A percentile compares a stretch with the other conserved stretches of the same genome.
Conservation (phyloP, 30 jellyfish, hydroid and myxozoan species). For the Aurelia aurita complex sp. Pacific region DNA sequence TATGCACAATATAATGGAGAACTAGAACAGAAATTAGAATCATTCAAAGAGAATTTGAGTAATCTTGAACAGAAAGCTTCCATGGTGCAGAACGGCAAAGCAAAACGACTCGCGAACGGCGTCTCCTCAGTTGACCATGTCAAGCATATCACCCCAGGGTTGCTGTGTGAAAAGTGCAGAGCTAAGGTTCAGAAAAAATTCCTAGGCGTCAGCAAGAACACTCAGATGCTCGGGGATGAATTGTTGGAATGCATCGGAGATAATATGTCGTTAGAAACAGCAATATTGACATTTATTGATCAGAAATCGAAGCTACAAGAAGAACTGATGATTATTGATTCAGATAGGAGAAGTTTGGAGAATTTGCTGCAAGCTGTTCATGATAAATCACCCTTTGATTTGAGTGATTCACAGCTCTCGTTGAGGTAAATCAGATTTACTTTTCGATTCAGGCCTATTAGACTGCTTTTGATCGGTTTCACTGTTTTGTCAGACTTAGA, state of each 20-base stretch:
- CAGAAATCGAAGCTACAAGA: slow-evolving; percentile 86
- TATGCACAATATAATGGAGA: slow-evolving; percentile 87
- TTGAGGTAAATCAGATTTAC: slow-evolving; percentile 18
- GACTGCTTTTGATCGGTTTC: too few relatives aligned
- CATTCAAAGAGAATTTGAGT: slow-evolving; percentile 77
- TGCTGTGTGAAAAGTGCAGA: slow-evolving; percentile 83
- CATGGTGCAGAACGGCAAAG: slow-evolving; percentile 50
- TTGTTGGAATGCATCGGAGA: slow-evolving; percentile 95
- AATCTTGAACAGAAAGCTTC: slow-evolving; percentile 76
- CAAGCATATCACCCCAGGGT: slow-evolving; percentile 32
- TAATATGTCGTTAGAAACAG: slow-evolving; percentile 93
- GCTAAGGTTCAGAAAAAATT: slow-evolving; percentile 71
- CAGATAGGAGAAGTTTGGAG: slow-evolving; percentile 80
- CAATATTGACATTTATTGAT: slow-evolving; percentile 90
- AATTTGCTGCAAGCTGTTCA: slow-evolving; percentile 56
- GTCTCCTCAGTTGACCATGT: slow-evolving; percentile 37
- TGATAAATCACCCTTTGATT: slow-evolving; percentile 63
- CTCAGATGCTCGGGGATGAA: slow-evolving; percentile 92
- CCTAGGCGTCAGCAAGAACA: slow-evolving; percentile 74
- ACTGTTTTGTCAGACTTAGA: too few relatives aligned
- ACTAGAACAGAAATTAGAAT: slow-evolving; percentile 81
- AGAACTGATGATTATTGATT: slow-evolving; percentile 74
- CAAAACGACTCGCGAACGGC: slow-evolving; percentile 65
- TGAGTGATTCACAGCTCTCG: slow-evolving; percentile 67
- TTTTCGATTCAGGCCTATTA: too few relatives aligned